phyloP scores from a whole-genome alignment of 2,113 vertebrate species.

The Romanogobio albipinnatus region DNA sequence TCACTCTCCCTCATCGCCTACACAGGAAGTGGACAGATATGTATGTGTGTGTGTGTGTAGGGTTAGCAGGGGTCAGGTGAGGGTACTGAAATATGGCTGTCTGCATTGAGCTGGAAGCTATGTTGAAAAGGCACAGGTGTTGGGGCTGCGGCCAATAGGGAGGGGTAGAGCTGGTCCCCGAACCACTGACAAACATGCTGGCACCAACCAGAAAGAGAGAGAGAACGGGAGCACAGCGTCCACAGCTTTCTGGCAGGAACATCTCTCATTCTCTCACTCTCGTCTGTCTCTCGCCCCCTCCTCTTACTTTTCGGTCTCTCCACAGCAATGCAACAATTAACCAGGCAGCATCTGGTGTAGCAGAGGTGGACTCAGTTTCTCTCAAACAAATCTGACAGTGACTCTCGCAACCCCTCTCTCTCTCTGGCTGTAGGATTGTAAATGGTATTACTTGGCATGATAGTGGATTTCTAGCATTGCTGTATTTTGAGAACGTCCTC shows the following conservation, averaged over 20 bases:
- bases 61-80: constrained; percentile 28
- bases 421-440: constrained; percentile 24
- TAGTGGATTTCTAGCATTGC: constrained; percentile 22
- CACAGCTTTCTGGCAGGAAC: constrained; percentile 26
- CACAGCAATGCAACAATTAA: constrained; percentile 41
- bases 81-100: constrained; percentile 26
- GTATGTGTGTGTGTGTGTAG: background rate
- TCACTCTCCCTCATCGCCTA: background rate
- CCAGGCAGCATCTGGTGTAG: constrained; percentile 39
- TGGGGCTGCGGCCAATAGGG: constrained; percentile 55
- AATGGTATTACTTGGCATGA: constrained; percentile 45
- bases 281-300: constrained; percentile 7
- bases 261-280: constrained; percentile 34
- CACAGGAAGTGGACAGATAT: constrained; percentile 24
- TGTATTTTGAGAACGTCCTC: constrained; percentile 29
- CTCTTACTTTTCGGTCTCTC: constrained; percentile 19
- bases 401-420: constrained; percentile 13
- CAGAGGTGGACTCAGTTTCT: constrained; percentile 36
- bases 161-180: constrained; percentile 10
- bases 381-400: constrained; percentile 41
- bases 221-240: background rate
- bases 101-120: constrained; percentile 18
- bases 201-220: constrained; percentile 42
- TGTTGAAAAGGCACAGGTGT: constrained; percentile 57
- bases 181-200: constrained; percentile 51